A percentile compares a stretch with the other conserved stretches of the same genome.
These are phyloP conservation scores for Itoplectis maculator DNA, from an alignment of 2,888 invertebrate species.

Conservation along the genomic window DNA sequence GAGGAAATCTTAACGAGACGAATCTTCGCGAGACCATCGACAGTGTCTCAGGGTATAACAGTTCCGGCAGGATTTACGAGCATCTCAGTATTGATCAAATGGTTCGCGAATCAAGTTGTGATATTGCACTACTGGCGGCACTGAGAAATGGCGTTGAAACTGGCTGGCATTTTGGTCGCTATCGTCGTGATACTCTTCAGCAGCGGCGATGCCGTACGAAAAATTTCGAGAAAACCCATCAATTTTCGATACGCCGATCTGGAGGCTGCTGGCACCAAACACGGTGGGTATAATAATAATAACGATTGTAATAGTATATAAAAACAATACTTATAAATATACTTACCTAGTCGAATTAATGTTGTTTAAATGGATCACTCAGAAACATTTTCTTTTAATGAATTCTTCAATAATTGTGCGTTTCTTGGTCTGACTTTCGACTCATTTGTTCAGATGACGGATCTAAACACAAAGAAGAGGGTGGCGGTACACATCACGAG, in stretches of 20 bases:
- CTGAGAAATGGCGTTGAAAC: constrained; percentile 30
- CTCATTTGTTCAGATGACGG: constrained; percentile 50
- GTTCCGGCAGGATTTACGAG: constrained; percentile 27
- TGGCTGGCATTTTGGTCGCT: not conserved
- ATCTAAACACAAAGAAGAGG: constrained; percentile 73
- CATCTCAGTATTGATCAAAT: constrained; percentile 49
- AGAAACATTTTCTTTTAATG: too few species aligned
- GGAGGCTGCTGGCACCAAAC: constrained; percentile 74
- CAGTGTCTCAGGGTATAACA: constrained; percentile 52
- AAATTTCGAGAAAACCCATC: constrained; percentile 70
- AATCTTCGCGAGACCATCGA: constrained; percentile 51
- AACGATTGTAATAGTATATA: not conserved
- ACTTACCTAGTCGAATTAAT: too few species aligned
- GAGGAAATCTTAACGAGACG: constrained; percentile 37
- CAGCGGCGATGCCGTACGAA: constrained; percentile 63
- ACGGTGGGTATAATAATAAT: constrained; percentile 59
- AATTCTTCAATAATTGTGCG: not conserved
- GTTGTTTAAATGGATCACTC: too few species aligned
- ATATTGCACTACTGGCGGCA: not conserved
- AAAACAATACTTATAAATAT: too few species aligned
- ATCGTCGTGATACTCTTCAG: constrained; percentile 29
- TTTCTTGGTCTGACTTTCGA: not conserved
- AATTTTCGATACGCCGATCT: constrained; percentile 75
- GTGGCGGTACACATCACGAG: constrained; percentile 71
- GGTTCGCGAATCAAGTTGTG: constrained; percentile 42